Evolutionary conservation across 2,888 invertebrate species (phyloP).

Genomic region (Acrobasis suavella): DNA sequence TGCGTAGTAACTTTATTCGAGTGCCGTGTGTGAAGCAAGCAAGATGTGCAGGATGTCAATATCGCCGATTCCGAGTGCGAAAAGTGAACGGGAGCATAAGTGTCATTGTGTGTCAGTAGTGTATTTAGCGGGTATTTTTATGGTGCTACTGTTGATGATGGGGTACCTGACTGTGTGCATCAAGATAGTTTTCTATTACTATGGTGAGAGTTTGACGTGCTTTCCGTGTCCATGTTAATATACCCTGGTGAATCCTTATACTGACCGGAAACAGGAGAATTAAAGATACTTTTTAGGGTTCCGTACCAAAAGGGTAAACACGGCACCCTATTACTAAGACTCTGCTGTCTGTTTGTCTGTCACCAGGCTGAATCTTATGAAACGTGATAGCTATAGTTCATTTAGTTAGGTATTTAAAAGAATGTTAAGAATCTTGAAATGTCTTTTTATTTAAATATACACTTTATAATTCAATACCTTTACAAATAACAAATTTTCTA

Average conservation of each 20-base stretch:
- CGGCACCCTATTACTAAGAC: no score
- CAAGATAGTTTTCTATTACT: conserved; percentile 55
- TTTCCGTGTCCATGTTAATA: not conserved
- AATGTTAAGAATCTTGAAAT: no score
- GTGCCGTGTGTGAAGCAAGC: not conserved
- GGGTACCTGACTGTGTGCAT: conserved; percentile 51
- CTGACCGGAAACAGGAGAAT: no score
- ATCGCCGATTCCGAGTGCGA: not conserved
- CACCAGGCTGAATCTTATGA: no score
- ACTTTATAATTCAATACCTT: no score
- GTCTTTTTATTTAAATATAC: no score
- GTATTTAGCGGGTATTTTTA: conserved; percentile 37
- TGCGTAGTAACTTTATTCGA: not conserved
- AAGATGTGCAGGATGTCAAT: conserved; percentile 27
- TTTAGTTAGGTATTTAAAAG: no score
- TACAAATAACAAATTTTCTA: no score
- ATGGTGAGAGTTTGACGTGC: conserved; percentile 45
- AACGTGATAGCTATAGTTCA: no score
- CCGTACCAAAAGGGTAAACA: no score
- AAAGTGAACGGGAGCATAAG: conserved; percentile 6
- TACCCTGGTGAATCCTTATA: not conserved
- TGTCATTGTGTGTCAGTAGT: conserved; percentile 14
- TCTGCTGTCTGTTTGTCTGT: no score
- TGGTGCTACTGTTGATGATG: conserved; percentile 42
- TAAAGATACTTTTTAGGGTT: no score